These are phyloP conservation scores for Tetramorium parvispinum DNA, from an alignment of 1,140 invertebrate species.

Conservation along the genomic window DNA sequence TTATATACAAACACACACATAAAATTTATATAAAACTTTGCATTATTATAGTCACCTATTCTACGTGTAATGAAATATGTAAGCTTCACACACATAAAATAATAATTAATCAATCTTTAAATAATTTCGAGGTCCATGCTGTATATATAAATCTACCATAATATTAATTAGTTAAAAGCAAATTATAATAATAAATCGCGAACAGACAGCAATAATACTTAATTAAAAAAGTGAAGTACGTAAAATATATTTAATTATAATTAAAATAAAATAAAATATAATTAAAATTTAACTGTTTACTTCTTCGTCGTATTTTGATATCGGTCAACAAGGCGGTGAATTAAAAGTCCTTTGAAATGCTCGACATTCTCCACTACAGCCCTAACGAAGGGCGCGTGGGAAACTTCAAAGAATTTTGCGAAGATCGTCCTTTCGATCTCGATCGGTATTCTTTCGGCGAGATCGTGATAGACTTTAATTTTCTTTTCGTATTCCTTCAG, in stretches of 20 bases:
- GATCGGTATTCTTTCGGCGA: slow-evolving; percentile 89
- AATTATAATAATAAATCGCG: background rate
- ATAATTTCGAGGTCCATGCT: background rate
- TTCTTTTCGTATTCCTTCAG: slow-evolving; percentile 89
- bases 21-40: background rate
- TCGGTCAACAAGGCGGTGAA: slow-evolving; percentile 90
- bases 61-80: background rate
- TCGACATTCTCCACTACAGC: slow-evolving; percentile 89
- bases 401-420: slow-evolving; percentile 95
- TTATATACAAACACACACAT: background rate
- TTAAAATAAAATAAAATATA: too few species aligned
- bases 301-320: slow-evolving; percentile 91
- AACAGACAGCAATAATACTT: background rate
- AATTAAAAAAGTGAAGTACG: background rate
- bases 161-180: background rate
- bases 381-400: slow-evolving; percentile 91
- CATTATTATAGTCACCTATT: background rate
- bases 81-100: background rate
- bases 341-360: slow-evolving; percentile 89
- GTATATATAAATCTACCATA: too few species aligned
- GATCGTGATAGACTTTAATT: slow-evolving; percentile 88
- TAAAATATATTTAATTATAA: background rate
- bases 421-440: slow-evolving; percentile 89
- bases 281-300: slow-evolving; percentile 87
- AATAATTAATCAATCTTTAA: slow-evolving; percentile 14